Percentiles rank a stretch among this genome's conserved stretches.
Conservation (phyloP, 2,113 vertebrate species). For the Octodon degus region DNA sequence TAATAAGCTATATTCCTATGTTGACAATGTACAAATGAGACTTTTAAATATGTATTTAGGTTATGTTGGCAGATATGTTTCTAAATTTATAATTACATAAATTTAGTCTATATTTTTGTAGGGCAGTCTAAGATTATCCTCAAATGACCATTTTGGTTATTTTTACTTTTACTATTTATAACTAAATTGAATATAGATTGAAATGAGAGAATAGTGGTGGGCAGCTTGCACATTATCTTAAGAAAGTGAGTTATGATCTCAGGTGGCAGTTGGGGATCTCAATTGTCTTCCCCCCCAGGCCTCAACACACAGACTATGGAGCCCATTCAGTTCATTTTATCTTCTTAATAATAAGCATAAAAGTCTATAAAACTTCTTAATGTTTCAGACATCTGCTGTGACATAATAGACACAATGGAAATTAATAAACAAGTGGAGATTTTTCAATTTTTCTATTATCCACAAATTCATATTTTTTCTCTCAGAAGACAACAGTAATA, state of each 20-base stretch:
- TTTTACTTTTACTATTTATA: slow-evolving; percentile 24
- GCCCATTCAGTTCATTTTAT: not conserved
- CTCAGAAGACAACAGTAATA: not conserved
- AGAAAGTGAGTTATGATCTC: not conserved
- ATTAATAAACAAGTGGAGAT: not conserved
- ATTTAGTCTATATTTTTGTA: too few relatives aligned
- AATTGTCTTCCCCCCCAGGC: not conserved
- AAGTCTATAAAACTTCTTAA: not conserved
- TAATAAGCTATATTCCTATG: not conserved
- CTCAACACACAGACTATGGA: not conserved
- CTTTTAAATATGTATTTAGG: not conserved
- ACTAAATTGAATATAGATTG: not conserved
- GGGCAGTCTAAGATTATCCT: not conserved
- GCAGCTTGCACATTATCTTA: not conserved
- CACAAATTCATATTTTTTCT: not conserved
- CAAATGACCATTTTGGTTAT: not conserved
- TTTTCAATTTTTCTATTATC: not conserved
- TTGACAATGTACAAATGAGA: not conserved
- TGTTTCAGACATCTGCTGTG: not conserved
- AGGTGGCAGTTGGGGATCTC: not conserved
- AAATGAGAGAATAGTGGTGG: not conserved
- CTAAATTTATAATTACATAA: slow-evolving; percentile 1
- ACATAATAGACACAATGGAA: not conserved
- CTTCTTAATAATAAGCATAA: not conserved
- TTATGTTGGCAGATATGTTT: not conserved